Conservation (phyloP, 2,113 vertebrate species). For the Rhinopomastus cyanomelas region DNA sequence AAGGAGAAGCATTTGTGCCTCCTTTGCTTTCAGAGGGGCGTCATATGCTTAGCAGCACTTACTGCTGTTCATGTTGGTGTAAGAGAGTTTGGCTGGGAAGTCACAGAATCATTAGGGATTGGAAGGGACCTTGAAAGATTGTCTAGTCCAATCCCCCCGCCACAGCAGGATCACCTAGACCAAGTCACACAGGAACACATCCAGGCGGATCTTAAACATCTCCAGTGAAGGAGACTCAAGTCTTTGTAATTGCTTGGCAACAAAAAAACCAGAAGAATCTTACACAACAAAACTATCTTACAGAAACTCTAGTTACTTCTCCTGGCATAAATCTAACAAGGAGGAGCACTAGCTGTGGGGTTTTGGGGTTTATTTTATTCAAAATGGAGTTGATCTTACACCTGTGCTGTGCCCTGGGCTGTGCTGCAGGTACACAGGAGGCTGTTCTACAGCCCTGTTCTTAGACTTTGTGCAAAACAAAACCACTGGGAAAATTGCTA, state of each 20-base stretch:
- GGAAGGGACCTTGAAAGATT: too few species aligned
- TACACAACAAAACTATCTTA: neutral
- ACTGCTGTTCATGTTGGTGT: neutral
- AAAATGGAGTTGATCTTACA: neutral
- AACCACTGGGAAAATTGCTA: neutral
- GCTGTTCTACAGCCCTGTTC: neutral
- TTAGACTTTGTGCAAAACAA: neutral
- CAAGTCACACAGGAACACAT: too few species aligned
- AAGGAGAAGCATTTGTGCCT: neutral
- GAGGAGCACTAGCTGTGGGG: neutral
- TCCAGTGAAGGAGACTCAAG: too few species aligned
- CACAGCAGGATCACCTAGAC: too few species aligned
- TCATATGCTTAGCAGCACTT: neutral
- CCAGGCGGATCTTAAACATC: too few species aligned
- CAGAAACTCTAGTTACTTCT: neutral
- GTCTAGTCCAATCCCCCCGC: too few species aligned
- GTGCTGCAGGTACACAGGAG: neutral
- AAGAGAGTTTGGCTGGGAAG: neutral
- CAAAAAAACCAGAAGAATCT: neutral
- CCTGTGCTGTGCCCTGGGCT: neutral
- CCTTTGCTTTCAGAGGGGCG: neutral
- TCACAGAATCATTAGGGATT: too few species aligned
- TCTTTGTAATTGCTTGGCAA: neutral
- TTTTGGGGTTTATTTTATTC: neutral
- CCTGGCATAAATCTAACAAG: neutral